These are phyloP conservation scores for Nomada ferruginata DNA, from an alignment of 2,888 invertebrate species.

Conservation along the genomic window DNA sequence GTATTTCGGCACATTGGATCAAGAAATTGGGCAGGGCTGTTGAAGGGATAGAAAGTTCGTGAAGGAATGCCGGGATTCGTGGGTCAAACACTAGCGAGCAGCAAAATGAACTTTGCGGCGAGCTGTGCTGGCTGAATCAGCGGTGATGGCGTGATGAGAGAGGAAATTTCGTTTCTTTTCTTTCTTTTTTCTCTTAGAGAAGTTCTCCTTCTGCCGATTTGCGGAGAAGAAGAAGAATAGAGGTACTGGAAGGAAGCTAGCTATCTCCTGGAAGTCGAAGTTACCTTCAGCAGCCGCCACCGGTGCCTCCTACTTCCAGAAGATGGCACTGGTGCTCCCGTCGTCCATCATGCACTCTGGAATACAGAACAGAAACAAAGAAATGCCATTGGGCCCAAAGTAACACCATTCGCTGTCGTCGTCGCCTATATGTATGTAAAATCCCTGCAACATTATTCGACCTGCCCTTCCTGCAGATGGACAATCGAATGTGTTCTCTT, in stretches of 20 bases:
- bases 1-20: constrained; percentile 11
- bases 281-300: constrained; percentile 85
- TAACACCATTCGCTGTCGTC: constrained; percentile 69
- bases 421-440: constrained; percentile 64
- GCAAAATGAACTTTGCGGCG: constrained; percentile 82
- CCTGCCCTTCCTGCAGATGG: constrained; percentile 40
- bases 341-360: constrained; percentile 86
- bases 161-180: constrained; percentile 65
- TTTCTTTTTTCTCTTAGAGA: constrained; percentile 63
- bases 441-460: constrained; percentile 41
- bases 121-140: constrained; percentile 82
- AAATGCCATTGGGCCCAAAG: constrained; percentile 84
- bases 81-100: constrained; percentile 80
- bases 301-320: constrained; percentile 87
- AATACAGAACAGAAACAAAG: constrained; percentile 87
- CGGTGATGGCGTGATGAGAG: constrained; percentile 81
- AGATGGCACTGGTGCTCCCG: constrained; percentile 86
- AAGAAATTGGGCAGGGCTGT: constrained; percentile 42
- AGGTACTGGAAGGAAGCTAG: constrained; percentile 85
- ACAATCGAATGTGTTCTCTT: constrained; percentile 35
- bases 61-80: constrained; percentile 61
- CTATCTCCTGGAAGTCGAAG: constrained; percentile 87
- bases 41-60: constrained; percentile 50
- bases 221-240: constrained; percentile 78
- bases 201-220: constrained; percentile 73